These are phyloP conservation scores for Wasmannia auropunctata DNA, from an alignment of 1,140 invertebrate species.

Conservation along the genomic window DNA sequence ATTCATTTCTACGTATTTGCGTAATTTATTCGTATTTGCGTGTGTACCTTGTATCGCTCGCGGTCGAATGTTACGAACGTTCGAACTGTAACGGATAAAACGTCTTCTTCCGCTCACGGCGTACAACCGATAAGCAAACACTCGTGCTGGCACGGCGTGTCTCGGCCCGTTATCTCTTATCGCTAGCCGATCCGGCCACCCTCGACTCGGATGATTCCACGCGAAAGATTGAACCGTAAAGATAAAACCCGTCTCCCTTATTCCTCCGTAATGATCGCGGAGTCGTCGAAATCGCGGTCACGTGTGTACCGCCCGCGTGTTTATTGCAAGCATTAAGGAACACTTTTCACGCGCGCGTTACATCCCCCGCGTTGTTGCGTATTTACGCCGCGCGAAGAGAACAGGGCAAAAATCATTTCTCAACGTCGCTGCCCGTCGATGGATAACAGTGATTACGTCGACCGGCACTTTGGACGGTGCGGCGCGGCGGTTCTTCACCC, in stretches of 20 bases:
- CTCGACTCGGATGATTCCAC: constrained; percentile 49
- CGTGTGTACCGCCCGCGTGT: neutral
- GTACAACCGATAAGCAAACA: constrained; percentile 56
- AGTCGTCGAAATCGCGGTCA: constrained; percentile 65
- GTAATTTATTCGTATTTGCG: neutral
- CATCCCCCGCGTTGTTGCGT: neutral
- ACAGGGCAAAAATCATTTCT: constrained; percentile 48
- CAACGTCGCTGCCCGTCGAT: constrained; percentile 7
- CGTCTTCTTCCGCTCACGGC: constrained; percentile 50
- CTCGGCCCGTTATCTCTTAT: constrained; percentile 71
- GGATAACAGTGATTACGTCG: constrained; percentile 48
- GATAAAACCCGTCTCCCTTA: constrained; percentile 65
- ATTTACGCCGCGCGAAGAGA: constrained; percentile 5
- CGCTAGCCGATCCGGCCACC: constrained; percentile 61
- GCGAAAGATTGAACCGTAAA: constrained; percentile 70
- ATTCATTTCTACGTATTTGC: neutral
- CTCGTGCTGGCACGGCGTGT: constrained; percentile 29
- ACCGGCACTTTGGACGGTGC: constrained; percentile 25
- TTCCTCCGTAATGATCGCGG: constrained; percentile 65
- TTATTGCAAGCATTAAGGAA: constrained; percentile 10
- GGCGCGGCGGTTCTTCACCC: constrained; percentile 40
- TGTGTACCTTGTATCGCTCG: neutral
- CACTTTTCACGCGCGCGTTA: neutral
- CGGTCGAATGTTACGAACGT: constrained; percentile 13
- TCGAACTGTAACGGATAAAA: constrained; percentile 51